Base-by-base conservation (phyloP, 2,888 invertebrate species). In the Allygus modestus region DNA sequence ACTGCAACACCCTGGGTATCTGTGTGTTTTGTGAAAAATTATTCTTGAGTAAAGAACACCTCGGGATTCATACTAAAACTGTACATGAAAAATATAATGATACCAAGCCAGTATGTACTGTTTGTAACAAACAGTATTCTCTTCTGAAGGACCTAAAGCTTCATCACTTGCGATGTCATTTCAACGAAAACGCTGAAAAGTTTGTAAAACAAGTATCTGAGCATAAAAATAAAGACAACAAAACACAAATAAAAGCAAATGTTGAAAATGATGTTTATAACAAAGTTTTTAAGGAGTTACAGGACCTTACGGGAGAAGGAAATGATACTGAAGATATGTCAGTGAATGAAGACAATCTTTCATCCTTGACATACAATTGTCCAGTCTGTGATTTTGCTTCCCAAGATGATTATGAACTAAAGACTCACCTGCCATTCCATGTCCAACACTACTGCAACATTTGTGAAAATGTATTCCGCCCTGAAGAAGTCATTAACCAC, bases 201-300 rank as follows among this genome's bases (percentile, higher is more conserved):
- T n/a, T 77, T 1, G 41, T 77, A 12, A 77, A 77, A 51, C 51
- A 51, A 51, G 51, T 77, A 7, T 11, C 28, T 28, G 77, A 77
- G 43, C 51, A 28, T 37, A 73, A 37, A 23, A 33, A 23, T 23
- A 73, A n/a, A 33, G 31, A n/a, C 26, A 20, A 20, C 41, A 43
- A 37, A 17, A 41, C 23, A 43, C 7, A 37, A 17, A 41, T n/a
- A 43, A 58, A 58, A 23, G 58, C 58, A 58, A 58, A 58, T 58
- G 58, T 23, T 15, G 54, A 46, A 26, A 77, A 77, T 77, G 77
- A 77, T 28, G 77, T 77, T 0, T 77, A 77, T n/a, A 77, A 46
- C 43, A 77, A 77, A 51, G 77, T 77, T 0, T 77, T 77, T 26
- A 77, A 77, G 28, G 77, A 77, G n/a, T 31, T 77, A 20, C 77